These are phyloP conservation scores for Drosophila pseudotakahashii DNA, from an alignment of 2,888 invertebrate genomes.

Conservation along the genomic window DNA sequence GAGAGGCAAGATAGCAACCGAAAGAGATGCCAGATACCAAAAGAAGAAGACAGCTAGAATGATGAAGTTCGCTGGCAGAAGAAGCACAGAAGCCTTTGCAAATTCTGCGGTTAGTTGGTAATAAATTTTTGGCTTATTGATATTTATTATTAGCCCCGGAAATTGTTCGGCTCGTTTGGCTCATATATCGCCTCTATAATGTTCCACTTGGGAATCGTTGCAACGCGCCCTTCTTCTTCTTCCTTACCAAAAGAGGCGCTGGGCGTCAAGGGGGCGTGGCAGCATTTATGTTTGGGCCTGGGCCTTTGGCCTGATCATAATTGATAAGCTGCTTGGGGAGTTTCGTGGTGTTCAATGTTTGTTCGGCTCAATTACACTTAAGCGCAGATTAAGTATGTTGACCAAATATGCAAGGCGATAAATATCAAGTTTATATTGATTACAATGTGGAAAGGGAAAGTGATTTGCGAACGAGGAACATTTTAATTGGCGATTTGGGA, in stretches of 20 bases:
- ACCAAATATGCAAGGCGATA: conserved; percentile 19
- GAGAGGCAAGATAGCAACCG: neutral
- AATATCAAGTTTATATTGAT: conserved; percentile 20
- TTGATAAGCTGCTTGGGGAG: conserved; percentile 34
- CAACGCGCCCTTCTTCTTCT: conserved; percentile 11
- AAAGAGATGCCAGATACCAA: neutral
- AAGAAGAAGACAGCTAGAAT: neutral
- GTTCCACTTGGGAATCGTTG: conserved; percentile 53
- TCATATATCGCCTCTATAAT: conserved; percentile 63
- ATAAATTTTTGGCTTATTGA: conserved; percentile 77
- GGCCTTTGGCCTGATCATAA: conserved; percentile 43
- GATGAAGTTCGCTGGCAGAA: conserved; percentile 21
- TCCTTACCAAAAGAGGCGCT: neutral
- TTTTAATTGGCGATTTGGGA: neutral
- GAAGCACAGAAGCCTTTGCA: conserved; percentile 35
- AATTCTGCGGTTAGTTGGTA: conserved; percentile 67
- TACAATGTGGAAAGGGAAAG: neutral
- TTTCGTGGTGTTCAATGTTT: conserved; percentile 28
- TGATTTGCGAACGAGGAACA: neutral
- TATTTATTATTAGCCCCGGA: conserved; percentile 75
- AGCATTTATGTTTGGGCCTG: conserved; percentile 18
- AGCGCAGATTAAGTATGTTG: conserved; percentile 34
- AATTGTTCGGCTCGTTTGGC: conserved; percentile 60
- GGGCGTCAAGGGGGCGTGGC: conserved; percentile 19
- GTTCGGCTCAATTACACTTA: conserved; percentile 41